Percentiles rank a stretch among this genome's conserved stretches.
Conservation (phyloP, 2,797 vertebrate genomes). For the Lacerta agilis region DNA sequence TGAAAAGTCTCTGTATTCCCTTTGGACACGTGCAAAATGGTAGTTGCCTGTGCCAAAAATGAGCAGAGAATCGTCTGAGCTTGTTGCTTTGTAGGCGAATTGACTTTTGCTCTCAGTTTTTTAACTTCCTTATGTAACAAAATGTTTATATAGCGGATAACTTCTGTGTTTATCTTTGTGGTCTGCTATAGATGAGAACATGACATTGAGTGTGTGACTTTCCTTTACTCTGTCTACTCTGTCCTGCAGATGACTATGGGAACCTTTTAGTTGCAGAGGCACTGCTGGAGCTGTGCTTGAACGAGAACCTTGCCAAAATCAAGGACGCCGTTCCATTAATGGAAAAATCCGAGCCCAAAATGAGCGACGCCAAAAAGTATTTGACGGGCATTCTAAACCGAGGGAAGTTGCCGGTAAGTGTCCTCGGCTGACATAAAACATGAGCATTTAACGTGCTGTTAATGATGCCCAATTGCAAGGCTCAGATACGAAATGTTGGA, state of each 20-base stretch:
- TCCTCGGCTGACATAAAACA: background rate
- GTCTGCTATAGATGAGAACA: constrained; percentile 69
- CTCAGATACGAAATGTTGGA: background rate
- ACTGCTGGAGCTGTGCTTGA: constrained; percentile 89
- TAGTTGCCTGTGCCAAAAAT: background rate
- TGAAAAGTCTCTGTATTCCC: background rate
- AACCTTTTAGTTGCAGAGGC: constrained; percentile 88
- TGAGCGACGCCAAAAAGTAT: constrained; percentile 85
- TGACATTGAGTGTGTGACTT: constrained; percentile 41
- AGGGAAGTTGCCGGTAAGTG: constrained; percentile 89
- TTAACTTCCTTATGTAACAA: background rate
- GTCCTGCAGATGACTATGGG: constrained; percentile 89
- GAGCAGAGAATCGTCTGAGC: background rate
- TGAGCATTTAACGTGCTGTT: background rate
- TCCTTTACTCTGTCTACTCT: constrained; percentile 44
- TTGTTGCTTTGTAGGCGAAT: background rate
- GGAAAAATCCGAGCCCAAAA: constrained; percentile 85
- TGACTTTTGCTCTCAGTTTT: background rate
- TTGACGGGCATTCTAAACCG: constrained; percentile 88
- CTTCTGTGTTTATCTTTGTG: constrained; percentile 22
- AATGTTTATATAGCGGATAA: constrained; percentile 26
- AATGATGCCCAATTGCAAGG: background rate
- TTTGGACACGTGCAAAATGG: no score
- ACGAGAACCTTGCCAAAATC: constrained; percentile 87
- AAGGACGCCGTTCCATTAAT: constrained; percentile 84